Percentiles rank a stretch among this genome's conserved stretches.
Evolutionary conservation across 2,888 invertebrate species (phyloP).

Genomic region (Masnerella sp.): DNA sequence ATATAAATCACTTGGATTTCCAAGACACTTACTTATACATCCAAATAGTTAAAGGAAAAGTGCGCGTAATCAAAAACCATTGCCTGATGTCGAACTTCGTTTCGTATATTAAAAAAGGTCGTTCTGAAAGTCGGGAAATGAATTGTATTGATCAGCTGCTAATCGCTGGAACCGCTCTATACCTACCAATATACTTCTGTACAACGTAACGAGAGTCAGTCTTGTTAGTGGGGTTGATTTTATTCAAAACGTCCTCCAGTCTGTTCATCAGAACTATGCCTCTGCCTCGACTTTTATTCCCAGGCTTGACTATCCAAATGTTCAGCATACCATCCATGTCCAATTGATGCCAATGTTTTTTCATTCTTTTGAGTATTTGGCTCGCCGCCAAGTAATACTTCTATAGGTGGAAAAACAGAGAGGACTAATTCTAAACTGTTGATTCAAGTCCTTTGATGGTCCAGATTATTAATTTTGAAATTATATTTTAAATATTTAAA

Average conservation of each 20-base stretch:
- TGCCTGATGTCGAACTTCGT: constrained; percentile 97
- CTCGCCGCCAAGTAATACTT: constrained; percentile 72
- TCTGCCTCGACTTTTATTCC: constrained; percentile 93
- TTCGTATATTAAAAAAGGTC: constrained; percentile 90
- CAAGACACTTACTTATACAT: constrained; percentile 85
- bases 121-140: constrained; percentile 80
- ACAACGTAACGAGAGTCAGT: constrained; percentile 90
- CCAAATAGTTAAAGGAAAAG: constrained; percentile 94
- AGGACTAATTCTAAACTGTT: too few relatives aligned
- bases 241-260: constrained; percentile 89
- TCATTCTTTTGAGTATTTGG: constrained; percentile 82
- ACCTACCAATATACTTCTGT: constrained; percentile 95
- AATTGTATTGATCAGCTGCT: too few relatives aligned
- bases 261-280: constrained; percentile 93
- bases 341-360: constrained; percentile 88
- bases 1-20: constrained; percentile 9
- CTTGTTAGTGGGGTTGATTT: constrained; percentile 78
- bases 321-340: constrained; percentile 91
- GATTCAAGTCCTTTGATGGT: too few relatives aligned
- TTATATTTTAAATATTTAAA: too few relatives aligned
- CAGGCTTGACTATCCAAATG: constrained; percentile 97
- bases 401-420: constrained; percentile 57
- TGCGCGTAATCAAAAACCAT: constrained; percentile 95
- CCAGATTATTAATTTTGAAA: too few relatives aligned
- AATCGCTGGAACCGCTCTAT: constrained; percentile 6